Evolutionary conservation across 2,797 vertebrate genomes (phyloP), one percentile per base, ranked within the genome.

Genomic region (Schizothorax lantsangensis): DNA sequence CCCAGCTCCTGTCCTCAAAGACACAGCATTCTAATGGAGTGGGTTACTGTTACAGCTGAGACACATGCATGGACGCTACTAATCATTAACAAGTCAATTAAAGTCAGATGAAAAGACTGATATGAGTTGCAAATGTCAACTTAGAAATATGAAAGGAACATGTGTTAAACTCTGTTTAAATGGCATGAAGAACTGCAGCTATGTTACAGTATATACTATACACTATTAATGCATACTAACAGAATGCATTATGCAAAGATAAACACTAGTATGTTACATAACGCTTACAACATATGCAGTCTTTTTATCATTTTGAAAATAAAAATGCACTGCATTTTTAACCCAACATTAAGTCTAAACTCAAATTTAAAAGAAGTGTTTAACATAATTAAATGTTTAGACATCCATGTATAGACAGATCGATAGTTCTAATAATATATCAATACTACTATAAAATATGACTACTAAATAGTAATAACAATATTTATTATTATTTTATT

Each of bases 11-110:
- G 57, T 74, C 68, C 62, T 75, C 66, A 38, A 75, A 36, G 59
- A 79, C 57, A 71, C 38, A 17, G 72, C 85, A 62, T 43, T 47
- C 86, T 88, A 86, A 86, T 69, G 85, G 68, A 86, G 49, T 64
- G 40, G 69, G 52, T 36, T 88, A 71, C 72, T 78, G 66, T 85
- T 72, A 86, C 30, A 43, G 82, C 66, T 7, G 81, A 83, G 80
- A 68, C 80, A 84, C 36, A 80, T 72, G 66, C 43, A 64, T 7
- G 40, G 38, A 78, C 43, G 47, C 81, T 74, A 78, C 77, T 69
- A 54, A 83, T 79, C 84, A 86, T 83, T 86, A 83, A 84, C 79
- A 38, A 87, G 75, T 83, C 83, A 87, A 87, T 87, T 80, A 83
- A 71, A 79, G 62, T 81, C 73, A 73, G 83, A 88, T 88, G 68